phyloP scores from a whole-genome alignment of 2,888 invertebrate species.

The Drosophila infuscata region DNA sequence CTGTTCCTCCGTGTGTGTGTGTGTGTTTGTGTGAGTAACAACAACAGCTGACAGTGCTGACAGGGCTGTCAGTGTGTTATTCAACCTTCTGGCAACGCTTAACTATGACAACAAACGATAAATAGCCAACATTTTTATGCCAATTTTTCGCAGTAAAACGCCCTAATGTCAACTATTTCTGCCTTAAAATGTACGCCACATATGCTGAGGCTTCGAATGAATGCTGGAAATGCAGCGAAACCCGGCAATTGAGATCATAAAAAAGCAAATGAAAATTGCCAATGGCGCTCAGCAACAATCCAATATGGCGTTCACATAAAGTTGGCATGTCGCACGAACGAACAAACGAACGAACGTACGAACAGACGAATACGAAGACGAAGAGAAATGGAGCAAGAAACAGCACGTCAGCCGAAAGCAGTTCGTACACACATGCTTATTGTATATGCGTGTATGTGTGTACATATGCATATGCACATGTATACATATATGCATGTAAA shows the following conservation, averaged over 20 bases:
- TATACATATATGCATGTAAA: slow-evolving; percentile 4
- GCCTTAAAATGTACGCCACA: slow-evolving; percentile 50
- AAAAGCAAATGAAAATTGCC: slow-evolving; percentile 56
- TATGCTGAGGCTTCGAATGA: slow-evolving; percentile 5
- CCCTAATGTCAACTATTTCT: slow-evolving; percentile 25
- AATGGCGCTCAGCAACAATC: slow-evolving; percentile 44
- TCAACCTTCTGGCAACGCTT: slow-evolving; percentile 37
- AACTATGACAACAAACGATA: slow-evolving; percentile 5
- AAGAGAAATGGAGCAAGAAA: slow-evolving; percentile 41
- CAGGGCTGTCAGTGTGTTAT: slow-evolving; percentile 11
- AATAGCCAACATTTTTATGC: slow-evolving; percentile 33
- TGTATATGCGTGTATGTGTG: neutral
- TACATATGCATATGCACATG: slow-evolving; percentile 16
- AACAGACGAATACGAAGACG: slow-evolving; percentile 16
- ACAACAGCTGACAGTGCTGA: slow-evolving; percentile 35
- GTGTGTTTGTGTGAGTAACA: neutral
- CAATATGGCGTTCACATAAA: slow-evolving; percentile 68
- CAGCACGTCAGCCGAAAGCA: slow-evolving; percentile 44
- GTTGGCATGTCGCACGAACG: slow-evolving; percentile 49
- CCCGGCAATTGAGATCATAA: slow-evolving; percentile 18
- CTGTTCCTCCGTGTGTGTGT: slow-evolving; percentile 19
- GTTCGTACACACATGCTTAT: slow-evolving; percentile 17
- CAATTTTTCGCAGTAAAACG: slow-evolving; percentile 19
- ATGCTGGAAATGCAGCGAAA: neutral
- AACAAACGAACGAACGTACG: slow-evolving; percentile 11